These are phyloP conservation scores for Axea sp. DNA, from an alignment of 2,888 invertebrate genomes.

Conservation along the genomic window DNA sequence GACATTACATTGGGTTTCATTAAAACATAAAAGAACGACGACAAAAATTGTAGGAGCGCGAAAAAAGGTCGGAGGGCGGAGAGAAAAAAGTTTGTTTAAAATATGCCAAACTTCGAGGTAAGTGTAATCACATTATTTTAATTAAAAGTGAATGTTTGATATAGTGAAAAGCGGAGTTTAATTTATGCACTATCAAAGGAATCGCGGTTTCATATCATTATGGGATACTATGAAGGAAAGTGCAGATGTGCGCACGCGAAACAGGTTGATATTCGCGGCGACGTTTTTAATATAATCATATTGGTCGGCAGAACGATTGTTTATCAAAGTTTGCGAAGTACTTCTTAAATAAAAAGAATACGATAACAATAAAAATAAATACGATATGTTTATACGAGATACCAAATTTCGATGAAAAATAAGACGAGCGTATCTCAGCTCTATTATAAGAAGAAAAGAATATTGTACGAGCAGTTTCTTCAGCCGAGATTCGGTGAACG, in stretches of 20 bases:
- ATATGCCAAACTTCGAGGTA: constrained; percentile 5
- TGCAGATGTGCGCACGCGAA: neutral
- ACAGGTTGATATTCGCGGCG: neutral
- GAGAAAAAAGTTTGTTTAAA: neutral
- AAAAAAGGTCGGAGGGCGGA: too few species aligned
- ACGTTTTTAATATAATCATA: constrained; percentile 19
- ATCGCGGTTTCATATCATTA: constrained; percentile 8
- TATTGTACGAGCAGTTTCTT: constrained; percentile 45
- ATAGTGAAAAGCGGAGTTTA: neutral
- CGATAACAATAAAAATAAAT: constrained; percentile 35
- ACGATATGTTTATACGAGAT: constrained; percentile 39
- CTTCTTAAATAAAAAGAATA: constrained; percentile 23
- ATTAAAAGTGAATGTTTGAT: constrained; percentile 2
- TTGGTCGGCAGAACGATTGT: constrained; percentile 17
- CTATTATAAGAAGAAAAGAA: constrained; percentile 43
- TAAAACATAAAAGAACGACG: neutral
- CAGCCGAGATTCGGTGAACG: constrained; percentile 36
- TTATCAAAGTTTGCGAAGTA: constrained; percentile 21
- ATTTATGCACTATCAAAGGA: constrained; percentile 15
- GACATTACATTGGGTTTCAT: constrained; percentile 11
- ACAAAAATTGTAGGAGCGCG: neutral
- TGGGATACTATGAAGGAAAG: constrained; percentile 27
- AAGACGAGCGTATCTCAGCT: constrained; percentile 20
- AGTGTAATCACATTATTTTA: constrained; percentile 20
- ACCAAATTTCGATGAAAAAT: constrained; percentile 38